phyloP scores from a whole-genome alignment of 1,140 invertebrate genomes.

The silkworm (Bombyx mori) region DNA sequence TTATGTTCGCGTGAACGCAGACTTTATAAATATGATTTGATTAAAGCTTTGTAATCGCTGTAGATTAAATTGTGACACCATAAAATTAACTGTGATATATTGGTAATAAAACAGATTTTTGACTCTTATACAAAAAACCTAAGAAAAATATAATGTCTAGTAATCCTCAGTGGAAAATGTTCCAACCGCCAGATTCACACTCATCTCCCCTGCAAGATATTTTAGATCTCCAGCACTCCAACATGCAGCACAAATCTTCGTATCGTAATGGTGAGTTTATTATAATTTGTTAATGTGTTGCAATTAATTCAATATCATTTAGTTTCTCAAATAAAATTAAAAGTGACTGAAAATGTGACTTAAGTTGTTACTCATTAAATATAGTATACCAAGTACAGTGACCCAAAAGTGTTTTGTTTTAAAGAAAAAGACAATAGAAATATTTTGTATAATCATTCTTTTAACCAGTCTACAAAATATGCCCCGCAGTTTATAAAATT shows the following conservation, averaged over 20 bases:
- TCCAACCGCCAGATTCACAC: constrained; percentile 84
- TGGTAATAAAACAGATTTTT: constrained; percentile 55
- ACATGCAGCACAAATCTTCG: constrained; percentile 59
- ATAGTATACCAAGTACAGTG: too few species aligned
- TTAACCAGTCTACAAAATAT: too few species aligned
- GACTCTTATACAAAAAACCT: constrained; percentile 51
- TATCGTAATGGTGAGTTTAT: constrained; percentile 61
- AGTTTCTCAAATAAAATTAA: too few species aligned
- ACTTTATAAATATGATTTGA: constrained; percentile 60
- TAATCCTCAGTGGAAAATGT: constrained; percentile 93
- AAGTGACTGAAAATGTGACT: too few species aligned
- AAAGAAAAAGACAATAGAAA: too few species aligned
- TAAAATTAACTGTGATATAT: constrained; percentile 65
- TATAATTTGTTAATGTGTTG: not conserved
- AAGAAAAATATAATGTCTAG: constrained; percentile 76
- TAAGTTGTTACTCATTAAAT: too few species aligned
- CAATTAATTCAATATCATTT: too few species aligned
- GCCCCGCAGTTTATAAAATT: too few species aligned
- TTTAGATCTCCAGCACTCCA: constrained; percentile 62
- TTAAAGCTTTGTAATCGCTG: constrained; percentile 43
- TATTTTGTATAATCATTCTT: too few species aligned
- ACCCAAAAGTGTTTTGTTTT: too few species aligned
- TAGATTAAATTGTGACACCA: constrained; percentile 45
- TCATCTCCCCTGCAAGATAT: constrained; percentile 63
- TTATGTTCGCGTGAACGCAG: constrained; percentile 38